Percentiles rank a stretch among this genome's conserved stretches.
Evolutionary conservation across 2,888 invertebrate species (phyloP).

Genomic region (Cecidostiba fungosa): DNA sequence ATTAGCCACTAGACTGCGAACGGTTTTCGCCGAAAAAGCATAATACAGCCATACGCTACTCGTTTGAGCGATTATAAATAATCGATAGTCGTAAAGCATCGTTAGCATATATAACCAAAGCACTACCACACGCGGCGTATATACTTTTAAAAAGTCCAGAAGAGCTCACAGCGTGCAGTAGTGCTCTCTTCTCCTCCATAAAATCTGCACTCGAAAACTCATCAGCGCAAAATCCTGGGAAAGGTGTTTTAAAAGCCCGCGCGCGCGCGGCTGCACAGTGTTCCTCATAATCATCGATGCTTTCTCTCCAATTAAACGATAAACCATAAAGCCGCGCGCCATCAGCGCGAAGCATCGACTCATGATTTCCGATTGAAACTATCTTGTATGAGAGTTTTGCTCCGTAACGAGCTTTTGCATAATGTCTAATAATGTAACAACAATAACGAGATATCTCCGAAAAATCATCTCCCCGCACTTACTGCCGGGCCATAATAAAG

Average conservation of each 20-base stretch:
- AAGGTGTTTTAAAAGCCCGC: conserved; percentile 23
- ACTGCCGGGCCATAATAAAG: neutral
- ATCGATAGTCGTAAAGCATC: conserved; percentile 41
- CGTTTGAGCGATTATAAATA: conserved; percentile 32
- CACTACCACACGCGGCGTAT: neutral
- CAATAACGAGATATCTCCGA: neutral
- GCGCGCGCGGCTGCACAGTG: neutral
- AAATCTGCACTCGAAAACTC: neutral
- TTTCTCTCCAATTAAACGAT: conserved; percentile 60
- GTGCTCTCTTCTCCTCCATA: neutral
- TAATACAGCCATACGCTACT: neutral
- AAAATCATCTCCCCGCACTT: neutral
- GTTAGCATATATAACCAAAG: conserved; percentile 1
- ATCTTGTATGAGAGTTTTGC: neutral
- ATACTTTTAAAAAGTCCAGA: neutral
- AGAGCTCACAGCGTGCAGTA: no score
- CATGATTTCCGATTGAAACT: neutral
- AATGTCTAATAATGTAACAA: conserved; percentile 7
- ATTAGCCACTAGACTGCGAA: neutral
- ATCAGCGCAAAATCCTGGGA: conserved; percentile 25
- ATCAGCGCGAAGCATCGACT: neutral
- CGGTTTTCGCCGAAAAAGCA: neutral
- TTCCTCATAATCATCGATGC: conserved; percentile 19
- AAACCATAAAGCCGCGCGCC: conserved; percentile 31
- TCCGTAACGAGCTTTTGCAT: conserved; percentile 41